Conservation (phyloP, 1,140 invertebrate genomes). For the Drosophila burlai region DNA sequence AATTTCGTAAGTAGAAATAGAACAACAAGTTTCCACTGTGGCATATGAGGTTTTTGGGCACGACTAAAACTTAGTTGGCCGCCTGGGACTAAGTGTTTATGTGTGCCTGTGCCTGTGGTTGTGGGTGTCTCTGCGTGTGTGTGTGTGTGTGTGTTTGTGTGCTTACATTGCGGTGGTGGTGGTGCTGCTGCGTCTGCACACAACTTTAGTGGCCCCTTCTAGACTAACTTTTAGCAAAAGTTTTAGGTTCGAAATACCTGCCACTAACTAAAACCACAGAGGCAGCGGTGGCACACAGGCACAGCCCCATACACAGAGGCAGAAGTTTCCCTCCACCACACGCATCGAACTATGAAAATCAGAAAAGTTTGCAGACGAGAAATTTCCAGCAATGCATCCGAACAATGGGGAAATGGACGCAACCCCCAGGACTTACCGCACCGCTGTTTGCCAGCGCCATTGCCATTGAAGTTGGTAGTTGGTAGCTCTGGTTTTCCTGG, state of each 20-base stretch:
- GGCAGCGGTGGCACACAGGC: slow-evolving; percentile 9
- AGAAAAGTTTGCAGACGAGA: slow-evolving; percentile 76
- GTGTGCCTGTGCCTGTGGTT: slow-evolving; percentile 17
- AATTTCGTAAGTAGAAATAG: too few species aligned
- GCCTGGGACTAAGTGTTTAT: slow-evolving; percentile 21
- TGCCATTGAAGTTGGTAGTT: slow-evolving; percentile 17
- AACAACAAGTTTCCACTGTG: slow-evolving; percentile 9
- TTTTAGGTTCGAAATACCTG: slow-evolving; percentile 80
- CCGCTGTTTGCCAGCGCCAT: slow-evolving; percentile 53
- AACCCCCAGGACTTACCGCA: slow-evolving; percentile 56
- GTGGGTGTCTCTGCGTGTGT: slow-evolving; percentile 6
- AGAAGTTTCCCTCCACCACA: slow-evolving; percentile 58
- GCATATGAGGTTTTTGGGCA: slow-evolving; percentile 12
- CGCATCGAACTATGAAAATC: slow-evolving; percentile 82
- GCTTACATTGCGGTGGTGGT: slow-evolving; percentile 37
- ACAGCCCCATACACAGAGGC: slow-evolving; percentile 27
- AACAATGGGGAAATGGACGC: slow-evolving; percentile 51
- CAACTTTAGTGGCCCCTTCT: slow-evolving; percentile 77
- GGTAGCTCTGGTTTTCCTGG: slow-evolving; percentile 15
- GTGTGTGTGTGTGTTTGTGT: slow-evolving; percentile 10
- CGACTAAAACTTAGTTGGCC: slow-evolving; percentile 57
- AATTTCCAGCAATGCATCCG: slow-evolving; percentile 68
- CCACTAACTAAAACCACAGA: slow-evolving; percentile 76
- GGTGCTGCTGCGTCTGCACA: slow-evolving; percentile 37
- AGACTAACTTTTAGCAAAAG: slow-evolving; percentile 80